These are phyloP conservation scores for Rhea americana DNA, from an alignment of 2,113 vertebrate species.

Conservation along the genomic window DNA sequence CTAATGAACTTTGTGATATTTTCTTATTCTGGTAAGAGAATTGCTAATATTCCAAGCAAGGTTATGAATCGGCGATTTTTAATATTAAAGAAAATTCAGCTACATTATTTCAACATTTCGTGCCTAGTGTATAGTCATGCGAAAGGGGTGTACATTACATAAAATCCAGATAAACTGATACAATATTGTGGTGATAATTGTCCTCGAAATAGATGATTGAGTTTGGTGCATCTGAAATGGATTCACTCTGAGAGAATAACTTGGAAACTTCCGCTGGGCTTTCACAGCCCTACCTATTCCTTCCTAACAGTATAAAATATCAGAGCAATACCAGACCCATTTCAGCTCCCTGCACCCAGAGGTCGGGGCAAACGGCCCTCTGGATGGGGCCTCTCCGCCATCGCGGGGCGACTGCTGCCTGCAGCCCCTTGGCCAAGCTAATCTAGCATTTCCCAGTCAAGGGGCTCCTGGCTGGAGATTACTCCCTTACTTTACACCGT, in stretches of 20 bases:
- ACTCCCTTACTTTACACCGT: not conserved
- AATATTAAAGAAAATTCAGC: conserved; percentile 26
- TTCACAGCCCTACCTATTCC: not conserved
- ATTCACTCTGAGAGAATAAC: not conserved
- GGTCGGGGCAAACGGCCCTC: not conserved
- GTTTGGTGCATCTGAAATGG: not conserved
- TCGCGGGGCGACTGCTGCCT: not conserved
- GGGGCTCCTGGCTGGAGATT: not conserved
- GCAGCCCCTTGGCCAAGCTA: not conserved
- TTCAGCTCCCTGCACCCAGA: not conserved
- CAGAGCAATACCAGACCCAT: not conserved
- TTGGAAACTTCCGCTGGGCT: not conserved
- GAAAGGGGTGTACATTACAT: not conserved
- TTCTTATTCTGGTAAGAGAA: conserved; percentile 15
- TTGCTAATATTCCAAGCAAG: conserved; percentile 28
- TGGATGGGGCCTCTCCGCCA: not conserved
- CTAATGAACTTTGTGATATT: conserved; percentile 36
- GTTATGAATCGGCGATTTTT: conserved; percentile 55
- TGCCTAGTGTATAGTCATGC: not conserved
- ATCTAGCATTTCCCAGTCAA: not conserved
- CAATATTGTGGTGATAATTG: not conserved
- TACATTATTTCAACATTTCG: conserved; percentile 13
- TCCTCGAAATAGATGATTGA: not conserved
- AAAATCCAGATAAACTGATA: not conserved
- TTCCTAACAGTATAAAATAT: not conserved